These are phyloP conservation scores for Heliopora coerulea DNA, from an alignment of 92 coral and sea anemone genomes.

Conservation along the genomic window DNA sequence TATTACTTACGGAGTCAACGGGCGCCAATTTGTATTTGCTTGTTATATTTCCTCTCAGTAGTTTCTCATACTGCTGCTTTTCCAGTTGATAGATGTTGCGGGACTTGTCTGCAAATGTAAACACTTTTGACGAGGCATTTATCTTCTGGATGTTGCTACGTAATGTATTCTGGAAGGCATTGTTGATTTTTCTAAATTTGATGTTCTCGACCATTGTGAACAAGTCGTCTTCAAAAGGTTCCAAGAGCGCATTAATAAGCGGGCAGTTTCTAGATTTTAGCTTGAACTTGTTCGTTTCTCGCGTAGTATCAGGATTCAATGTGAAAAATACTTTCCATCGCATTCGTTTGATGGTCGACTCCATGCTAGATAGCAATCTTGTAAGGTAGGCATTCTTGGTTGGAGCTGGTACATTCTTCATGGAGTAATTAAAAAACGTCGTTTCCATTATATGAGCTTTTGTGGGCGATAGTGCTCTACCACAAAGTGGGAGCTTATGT, in stretches of 20 bases:
- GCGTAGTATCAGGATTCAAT: neutral
- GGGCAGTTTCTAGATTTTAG: constrained; percentile 15
- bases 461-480: no score
- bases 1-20: neutral
- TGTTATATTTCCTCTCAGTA: constrained; percentile 13
- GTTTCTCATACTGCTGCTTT: neutral
- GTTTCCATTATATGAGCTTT: no score
- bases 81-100: constrained; percentile 11
- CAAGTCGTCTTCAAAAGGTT: constrained; percentile 22
- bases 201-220: constrained; percentile 19
- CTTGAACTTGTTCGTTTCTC: neutral
- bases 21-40: neutral
- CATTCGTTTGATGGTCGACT: constrained; percentile 4
- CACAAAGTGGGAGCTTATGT: no score
- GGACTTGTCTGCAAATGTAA: constrained; percentile 27
- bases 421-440: neutral
- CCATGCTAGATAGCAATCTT: neutral
- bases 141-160: neutral
- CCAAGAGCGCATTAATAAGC: neutral
- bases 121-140: neutral
- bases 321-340: neutral
- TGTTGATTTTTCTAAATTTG: neutral
- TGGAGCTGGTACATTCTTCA: neutral
- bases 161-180: neutral
- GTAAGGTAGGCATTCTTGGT: neutral